Conservation (phyloP, 2,797 vertebrate genomes). For the Enteromius unitaeniatus region DNA sequence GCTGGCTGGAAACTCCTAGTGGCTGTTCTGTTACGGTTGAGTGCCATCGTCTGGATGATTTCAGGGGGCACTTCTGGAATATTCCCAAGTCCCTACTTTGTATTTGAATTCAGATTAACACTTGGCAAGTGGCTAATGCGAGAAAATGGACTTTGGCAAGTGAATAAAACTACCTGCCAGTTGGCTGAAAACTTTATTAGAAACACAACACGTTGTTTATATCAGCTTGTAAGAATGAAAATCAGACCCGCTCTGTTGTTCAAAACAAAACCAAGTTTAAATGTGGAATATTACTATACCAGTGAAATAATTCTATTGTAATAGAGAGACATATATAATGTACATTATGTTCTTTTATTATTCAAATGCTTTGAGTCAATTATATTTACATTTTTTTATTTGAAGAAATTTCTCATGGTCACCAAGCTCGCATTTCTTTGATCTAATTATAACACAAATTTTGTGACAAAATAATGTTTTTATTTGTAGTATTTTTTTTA, state of each 20-base stretch:
- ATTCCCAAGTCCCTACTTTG: slow-evolving; percentile 23
- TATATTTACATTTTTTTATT: no score
- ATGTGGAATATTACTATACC: background rate
- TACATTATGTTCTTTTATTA: no score
- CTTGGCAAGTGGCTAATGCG: background rate
- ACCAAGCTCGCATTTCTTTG: background rate
- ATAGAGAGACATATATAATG: no score
- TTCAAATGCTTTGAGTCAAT: no score
- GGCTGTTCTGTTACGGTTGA: slow-evolving; percentile 9
- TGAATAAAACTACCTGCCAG: slow-evolving; percentile 15
- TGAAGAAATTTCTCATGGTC: background rate
- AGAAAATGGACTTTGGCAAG: slow-evolving; percentile 8
- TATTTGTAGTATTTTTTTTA: background rate
- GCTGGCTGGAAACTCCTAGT: background rate
- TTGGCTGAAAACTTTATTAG: slow-evolving; percentile 9
- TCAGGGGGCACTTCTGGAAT: background rate
- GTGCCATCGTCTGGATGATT: slow-evolving; percentile 23
- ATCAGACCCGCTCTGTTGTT: background rate
- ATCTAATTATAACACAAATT: background rate
- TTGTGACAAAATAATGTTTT: background rate
- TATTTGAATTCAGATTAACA: slow-evolving; percentile 5
- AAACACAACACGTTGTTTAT: background rate
- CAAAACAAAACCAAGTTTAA: background rate
- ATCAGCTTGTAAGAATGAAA: slow-evolving; percentile 1
- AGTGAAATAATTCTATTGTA: no score